These are phyloP conservation scores for Phalacrocorax carbo DNA, from an alignment of 2,113 vertebrate species.

Conservation along the genomic window DNA sequence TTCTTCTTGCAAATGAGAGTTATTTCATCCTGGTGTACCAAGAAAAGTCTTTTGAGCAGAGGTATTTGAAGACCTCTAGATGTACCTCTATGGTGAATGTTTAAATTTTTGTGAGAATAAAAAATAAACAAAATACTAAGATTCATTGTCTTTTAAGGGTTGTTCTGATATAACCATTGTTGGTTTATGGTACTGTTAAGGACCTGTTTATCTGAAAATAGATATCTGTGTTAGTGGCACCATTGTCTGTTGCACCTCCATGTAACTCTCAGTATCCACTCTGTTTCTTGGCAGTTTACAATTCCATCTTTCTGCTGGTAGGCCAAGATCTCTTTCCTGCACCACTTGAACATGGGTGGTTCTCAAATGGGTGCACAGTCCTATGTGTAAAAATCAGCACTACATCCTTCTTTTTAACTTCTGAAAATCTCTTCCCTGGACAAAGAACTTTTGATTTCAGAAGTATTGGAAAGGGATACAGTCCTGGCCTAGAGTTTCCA, in stretches of 20 bases:
- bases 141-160: background rate
- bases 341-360: accelerated
- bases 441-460: background rate
- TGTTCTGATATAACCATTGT: background rate
- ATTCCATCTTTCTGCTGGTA: background rate
- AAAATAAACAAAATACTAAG: background rate
- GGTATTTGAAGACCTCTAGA: background rate
- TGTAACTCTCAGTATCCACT: background rate
- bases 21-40: background rate
- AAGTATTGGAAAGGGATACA: background rate
- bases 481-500: background rate
- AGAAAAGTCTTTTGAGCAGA: background rate
- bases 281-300: accelerated
- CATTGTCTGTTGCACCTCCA: background rate
- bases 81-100: background rate
- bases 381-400: background rate
- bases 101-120: background rate
- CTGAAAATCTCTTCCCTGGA: background rate
- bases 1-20: background rate
- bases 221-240: background rate
- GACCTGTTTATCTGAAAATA: background rate
- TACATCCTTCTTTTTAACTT: background rate
- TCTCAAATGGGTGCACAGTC: background rate
- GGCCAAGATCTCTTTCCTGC: background rate
- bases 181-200: background rate